Percentiles rank a stretch among this genome's conserved stretches.
Evolutionary conservation across 2,888 invertebrate genomes (phyloP).

Genomic region (Agriopis aurantiaria): DNA sequence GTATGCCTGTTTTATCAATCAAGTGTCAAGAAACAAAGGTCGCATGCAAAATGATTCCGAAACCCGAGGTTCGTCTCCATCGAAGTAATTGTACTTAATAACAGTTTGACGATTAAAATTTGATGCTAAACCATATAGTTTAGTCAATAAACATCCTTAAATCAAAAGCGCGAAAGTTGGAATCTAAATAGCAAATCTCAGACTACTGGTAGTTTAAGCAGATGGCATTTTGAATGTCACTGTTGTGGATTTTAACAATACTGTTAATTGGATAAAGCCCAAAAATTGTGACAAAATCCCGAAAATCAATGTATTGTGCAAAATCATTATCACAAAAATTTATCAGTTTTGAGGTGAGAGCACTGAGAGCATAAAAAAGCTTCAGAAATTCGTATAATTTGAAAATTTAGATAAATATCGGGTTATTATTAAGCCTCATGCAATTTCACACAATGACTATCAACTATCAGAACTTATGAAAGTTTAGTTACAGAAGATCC

Average conservation of each 20-base stretch:
- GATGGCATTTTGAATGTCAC: constrained; percentile 68
- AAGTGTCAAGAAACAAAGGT: constrained; percentile 58
- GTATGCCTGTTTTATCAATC: constrained; percentile 36
- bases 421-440: not conserved
- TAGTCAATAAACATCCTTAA: constrained; percentile 61
- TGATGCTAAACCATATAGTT: constrained; percentile 69
- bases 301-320: constrained; percentile 60
- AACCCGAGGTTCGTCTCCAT: constrained; percentile 64
- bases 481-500: not conserved
- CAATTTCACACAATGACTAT: not conserved
- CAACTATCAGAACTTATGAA: not conserved
- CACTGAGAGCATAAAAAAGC: constrained; percentile 56
- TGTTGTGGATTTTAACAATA: constrained; percentile 75
- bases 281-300: constrained; percentile 63
- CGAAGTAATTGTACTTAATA: constrained; percentile 62
- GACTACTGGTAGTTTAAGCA: constrained; percentile 53
- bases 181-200: constrained; percentile 37
- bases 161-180: constrained; percentile 37
- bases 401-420: constrained; percentile 53
- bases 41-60: constrained; percentile 71
- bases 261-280: constrained; percentile 75
- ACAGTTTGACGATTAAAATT: constrained; percentile 71
- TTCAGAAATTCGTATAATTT: constrained; percentile 54
- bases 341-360: constrained; percentile 55
- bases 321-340: constrained; percentile 51